A percentile compares a stretch with the other conserved stretches of the same genome.
These are phyloP conservation scores for Parnassius smintheus DNA, from an alignment of 2,888 invertebrate species.

Conservation along the genomic window DNA sequence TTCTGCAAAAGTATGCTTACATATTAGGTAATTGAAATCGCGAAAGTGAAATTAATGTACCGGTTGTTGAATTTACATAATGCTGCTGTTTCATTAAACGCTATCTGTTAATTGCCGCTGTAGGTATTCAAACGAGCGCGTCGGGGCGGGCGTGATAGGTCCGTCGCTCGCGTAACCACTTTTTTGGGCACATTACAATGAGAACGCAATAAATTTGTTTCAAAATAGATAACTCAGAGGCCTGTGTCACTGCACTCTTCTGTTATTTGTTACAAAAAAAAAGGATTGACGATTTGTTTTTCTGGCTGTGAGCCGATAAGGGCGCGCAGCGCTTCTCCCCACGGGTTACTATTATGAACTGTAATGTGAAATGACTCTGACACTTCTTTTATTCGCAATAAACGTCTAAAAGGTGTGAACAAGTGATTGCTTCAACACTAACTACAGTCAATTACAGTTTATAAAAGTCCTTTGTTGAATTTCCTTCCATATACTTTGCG, in stretches of 20 bases:
- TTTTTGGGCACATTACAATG: slow-evolving; percentile 1
- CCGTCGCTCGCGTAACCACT: background rate
- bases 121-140: slow-evolving; percentile 12
- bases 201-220: slow-evolving; percentile 6
- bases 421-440: too few species aligned
- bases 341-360: background rate
- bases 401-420: background rate
- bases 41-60: slow-evolving; percentile 16
- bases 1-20: background rate
- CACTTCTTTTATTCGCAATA: background rate
- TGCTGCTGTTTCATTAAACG: background rate
- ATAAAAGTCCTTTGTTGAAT: too few species aligned
- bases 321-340: background rate
- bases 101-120: slow-evolving; percentile 18
- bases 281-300: slow-evolving; percentile 1
- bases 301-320: background rate
- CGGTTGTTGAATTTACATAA: slow-evolving; percentile 12
- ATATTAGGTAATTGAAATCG: background rate
- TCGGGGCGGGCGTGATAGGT: background rate
- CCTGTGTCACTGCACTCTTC: slow-evolving; percentile 1
- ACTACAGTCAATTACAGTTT: too few species aligned
- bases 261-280: background rate
- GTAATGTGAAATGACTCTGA: background rate
- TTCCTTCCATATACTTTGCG: too few species aligned
- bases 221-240: slow-evolving; percentile 1